Percentiles rank a stretch among this genome's conserved stretches.
phyloP scores from a whole-genome alignment of 1,140 invertebrate species.

The Ceratosolen solmsi region DNA sequence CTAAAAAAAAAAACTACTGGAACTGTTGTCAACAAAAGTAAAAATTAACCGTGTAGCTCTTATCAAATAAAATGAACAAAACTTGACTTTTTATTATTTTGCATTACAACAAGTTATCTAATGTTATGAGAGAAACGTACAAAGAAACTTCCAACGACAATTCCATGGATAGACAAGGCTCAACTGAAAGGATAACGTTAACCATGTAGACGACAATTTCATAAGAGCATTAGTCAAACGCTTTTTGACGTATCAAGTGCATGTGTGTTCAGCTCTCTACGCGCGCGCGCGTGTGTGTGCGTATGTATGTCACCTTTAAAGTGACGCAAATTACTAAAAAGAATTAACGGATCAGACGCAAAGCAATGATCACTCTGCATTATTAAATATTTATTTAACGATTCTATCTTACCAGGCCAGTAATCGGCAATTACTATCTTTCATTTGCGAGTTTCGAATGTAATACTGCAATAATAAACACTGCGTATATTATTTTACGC shows the following conservation, averaged over 20 bases:
- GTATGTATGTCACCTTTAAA: background rate
- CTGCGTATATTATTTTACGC: background rate
- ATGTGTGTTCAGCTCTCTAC: background rate
- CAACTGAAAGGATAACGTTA: background rate
- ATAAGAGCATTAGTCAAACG: background rate
- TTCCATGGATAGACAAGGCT: background rate
- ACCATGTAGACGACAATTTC: background rate
- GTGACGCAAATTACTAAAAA: constrained; percentile 32
- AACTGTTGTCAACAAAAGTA: background rate
- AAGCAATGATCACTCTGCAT: background rate
- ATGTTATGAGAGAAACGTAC: background rate
- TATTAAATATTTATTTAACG: background rate
- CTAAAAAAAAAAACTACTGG: background rate
- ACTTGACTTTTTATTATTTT: background rate
- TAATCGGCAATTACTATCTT: background rate
- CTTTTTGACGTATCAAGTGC: background rate
- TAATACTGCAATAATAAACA: background rate
- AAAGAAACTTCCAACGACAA: background rate
- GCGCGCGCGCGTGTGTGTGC: background rate
- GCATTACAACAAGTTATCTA: constrained; percentile 18
- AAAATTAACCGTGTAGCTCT: background rate
- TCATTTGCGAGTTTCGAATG: constrained; percentile 13
- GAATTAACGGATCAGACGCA: constrained; percentile 18
- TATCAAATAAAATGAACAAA: background rate
- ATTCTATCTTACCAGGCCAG: constrained; percentile 3